phyloP scores from a whole-genome alignment of 2,797 vertebrate species.

The Serranus cabrilla region DNA sequence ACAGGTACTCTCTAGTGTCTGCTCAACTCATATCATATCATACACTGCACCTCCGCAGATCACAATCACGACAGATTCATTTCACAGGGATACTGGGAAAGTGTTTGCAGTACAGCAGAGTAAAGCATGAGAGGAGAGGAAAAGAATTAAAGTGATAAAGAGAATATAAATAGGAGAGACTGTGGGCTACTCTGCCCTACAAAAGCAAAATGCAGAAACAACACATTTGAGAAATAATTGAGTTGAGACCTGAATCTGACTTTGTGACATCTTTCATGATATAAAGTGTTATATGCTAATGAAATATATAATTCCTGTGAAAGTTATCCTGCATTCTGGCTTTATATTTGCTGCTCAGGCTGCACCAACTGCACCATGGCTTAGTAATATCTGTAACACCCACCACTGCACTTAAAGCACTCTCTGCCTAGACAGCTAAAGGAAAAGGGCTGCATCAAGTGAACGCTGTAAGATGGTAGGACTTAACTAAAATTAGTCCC shows the following conservation, averaged over 20 bases:
- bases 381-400: background rate
- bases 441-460: background rate
- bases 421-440: background rate
- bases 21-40: constrained; percentile 31
- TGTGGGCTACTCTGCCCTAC: background rate
- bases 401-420: background rate
- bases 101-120: constrained; percentile 18
- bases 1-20: constrained; percentile 4
- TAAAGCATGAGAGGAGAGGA: constrained; percentile 14
- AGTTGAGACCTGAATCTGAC: constrained; percentile 6
- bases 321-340: background rate
- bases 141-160: constrained; percentile 20
- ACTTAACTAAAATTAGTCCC: background rate
- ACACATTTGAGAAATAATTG: background rate
- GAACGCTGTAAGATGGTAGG: background rate
- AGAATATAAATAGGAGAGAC: constrained; percentile 11
- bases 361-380: background rate
- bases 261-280: constrained; percentile 1
- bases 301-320: background rate
- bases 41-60: constrained; percentile 28
- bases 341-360: constrained; percentile 7
- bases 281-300: background rate
- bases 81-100: constrained; percentile 34
- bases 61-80: constrained; percentile 39
- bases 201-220: constrained; percentile 3